Evolutionary conservation across 2,888 invertebrate species (phyloP).

Genomic region (Erebia palarica): DNA sequence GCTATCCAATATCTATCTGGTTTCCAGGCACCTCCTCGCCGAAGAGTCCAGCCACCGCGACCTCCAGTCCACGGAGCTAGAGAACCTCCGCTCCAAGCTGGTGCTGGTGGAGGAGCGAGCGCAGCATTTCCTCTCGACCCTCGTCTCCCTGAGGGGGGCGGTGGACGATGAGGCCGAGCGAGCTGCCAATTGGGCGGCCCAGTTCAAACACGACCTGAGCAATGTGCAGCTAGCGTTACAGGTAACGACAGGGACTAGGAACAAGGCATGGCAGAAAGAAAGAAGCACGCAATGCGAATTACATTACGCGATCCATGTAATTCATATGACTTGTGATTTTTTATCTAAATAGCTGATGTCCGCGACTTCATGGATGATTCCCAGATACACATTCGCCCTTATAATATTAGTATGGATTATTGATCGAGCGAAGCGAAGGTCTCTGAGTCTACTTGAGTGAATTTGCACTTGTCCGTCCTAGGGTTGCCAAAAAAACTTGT

Average conservation of each 20-base stretch:
- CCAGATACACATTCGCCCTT: too few species aligned
- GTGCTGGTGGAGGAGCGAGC: conserved; percentile 70
- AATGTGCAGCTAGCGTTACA: conserved; percentile 76
- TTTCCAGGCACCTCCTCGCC: conserved; percentile 59
- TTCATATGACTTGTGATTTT: too few species aligned
- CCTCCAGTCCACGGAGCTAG: conserved; percentile 66
- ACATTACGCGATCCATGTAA: too few species aligned
- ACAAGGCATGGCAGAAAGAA: too few species aligned
- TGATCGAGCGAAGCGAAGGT: too few species aligned
- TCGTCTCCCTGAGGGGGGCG: conserved; percentile 71
- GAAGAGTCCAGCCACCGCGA: conserved; percentile 67
- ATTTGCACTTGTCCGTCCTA: too few species aligned
- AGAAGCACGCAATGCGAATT: too few species aligned
- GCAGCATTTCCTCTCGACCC: conserved; percentile 70
- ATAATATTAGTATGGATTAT: too few species aligned
- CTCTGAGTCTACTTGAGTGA: too few species aligned
- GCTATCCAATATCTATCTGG: background rate
- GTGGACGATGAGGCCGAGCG: conserved; percentile 79
- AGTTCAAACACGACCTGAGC: conserved; percentile 78
- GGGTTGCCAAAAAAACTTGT: too few species aligned
- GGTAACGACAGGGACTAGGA: conserved; percentile 49
- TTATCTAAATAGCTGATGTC: too few species aligned
- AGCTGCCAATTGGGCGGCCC: conserved; percentile 74
- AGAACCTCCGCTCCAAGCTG: conserved; percentile 68
- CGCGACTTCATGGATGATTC: too few species aligned